Base-by-base conservation (phyloP, 2,113 vertebrate species). In the Oncorhynchus masou region DNA sequence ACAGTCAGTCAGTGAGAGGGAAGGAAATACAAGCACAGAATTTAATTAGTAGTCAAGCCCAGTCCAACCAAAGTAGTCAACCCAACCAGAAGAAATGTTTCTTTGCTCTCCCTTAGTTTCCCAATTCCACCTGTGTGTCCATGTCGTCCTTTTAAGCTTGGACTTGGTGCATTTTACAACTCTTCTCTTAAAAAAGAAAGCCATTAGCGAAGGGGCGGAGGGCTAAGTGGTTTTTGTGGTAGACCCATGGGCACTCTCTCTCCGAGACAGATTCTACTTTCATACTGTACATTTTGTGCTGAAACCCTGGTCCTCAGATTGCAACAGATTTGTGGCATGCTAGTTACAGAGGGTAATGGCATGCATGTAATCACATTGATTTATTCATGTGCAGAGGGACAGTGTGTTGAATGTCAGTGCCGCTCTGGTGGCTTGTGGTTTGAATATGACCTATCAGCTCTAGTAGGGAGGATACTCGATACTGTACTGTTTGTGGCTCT, bases 141-240 rank as follows among this genome's bases (percentile, higher is more conserved):
- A 11, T 45, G 39, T 45, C 39, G 76, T 76, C 88, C 87, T 84
- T 91, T 88, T 83, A 86, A 86, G 80, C 85, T 82, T 82, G 68
- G 71, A 79, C 75, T 13, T n/a, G 72, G 74, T 84, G 70, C 39
- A 86, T 84, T 84, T 84, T 83, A 73, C 65, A 49, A 65, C 24
- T 76, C 85, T 72, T 69, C 86, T 86, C 84, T 87, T 34, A 75
- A 91, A 91, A 82, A 87, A 83, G 84, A 89, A 91, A 90, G 84
- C 84, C 90, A 91, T 92, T 88, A 92, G 89, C 77, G 45, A 70
- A 77, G 68, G 1, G 87, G 86, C 82, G 84, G 71, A 75, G 76
- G 87, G 84, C 90, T 91, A 88, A 92, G 91, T 93, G 89, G 82
- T 90, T 93, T 92, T 88, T 88, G 90, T 89, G 87, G 90, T 92